Evolutionary conservation across 2,888 invertebrate genomes (phyloP), one percentile per base, ranked within the genome.

Genomic region (Drosophila rellima): DNA sequence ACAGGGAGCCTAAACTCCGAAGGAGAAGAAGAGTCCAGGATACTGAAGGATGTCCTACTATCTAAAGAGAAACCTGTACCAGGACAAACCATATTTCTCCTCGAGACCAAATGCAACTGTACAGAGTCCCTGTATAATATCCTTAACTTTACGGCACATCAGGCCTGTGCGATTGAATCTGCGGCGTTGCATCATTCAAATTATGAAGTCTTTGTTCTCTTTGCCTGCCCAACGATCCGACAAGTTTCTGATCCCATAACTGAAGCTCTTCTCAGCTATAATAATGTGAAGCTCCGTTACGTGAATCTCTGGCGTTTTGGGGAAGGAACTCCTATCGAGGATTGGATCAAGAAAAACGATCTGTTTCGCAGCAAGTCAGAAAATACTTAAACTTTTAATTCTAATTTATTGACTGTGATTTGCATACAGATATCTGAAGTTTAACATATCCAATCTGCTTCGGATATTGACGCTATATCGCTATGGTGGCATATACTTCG

Each of bases 401-500:
- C 1, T 18, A 17, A 10, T 42, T 20, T 11, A 11, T 4, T 55
- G 2, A 54, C 29, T 5, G 7, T n/a, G 11, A n/a, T 8, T 8
- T 17, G 11, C 1, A 7, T 37, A n/a, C 4, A 42, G 63, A 1
- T 56, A 23, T 15, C 5, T 40, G 29, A 51, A 44, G 71, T 89
- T 11, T 88, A 90, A 2, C 91, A 90, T 65, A 76, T 90, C 91
- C 2, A 91, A 92, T 66, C 91, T 91, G 55, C 73, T 91, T 51
- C 90, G 92, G 8, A 91, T 90, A 64, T 63, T 92, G 31, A 91
- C 90, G 0, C 91, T 97, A 4, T 96, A 95, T 94, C 96, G 95
- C 88, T 96, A 94, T 90, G 96, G 96, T 13, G 97, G 97, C 0
- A 94, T 96, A 51, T 96, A 96, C 89, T 91, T 96, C 56, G 96